Base-by-base conservation (phyloP, 2,113 vertebrate species). In the Lutjanus erythropterus region DNA sequence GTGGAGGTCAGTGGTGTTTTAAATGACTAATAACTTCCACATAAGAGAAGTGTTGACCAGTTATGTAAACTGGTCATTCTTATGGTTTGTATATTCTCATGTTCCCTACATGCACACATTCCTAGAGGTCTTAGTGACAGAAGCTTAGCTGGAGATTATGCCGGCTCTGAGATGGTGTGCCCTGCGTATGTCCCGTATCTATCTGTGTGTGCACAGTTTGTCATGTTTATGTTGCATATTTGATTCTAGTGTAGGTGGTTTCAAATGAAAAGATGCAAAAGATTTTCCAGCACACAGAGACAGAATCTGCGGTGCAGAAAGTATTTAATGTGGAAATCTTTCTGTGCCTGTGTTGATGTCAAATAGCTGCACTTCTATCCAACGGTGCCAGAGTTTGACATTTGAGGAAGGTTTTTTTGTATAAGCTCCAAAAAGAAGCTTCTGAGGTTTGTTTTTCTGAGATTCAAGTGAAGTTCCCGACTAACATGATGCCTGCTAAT, bases 111-210 rank as follows among this genome's bases (percentile, higher is more conserved):
- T 70, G 64, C 66, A 76, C 65, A 77, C 75, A 88, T 91, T 92
- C 90, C 89, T 72, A 0, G 27, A 82, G 84, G 82, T 83, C 80
- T 89, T 91, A 82, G 72, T 58, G 70, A 83, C 73, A 83, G 75
- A 70, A 71, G 86, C 75, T 88, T 86, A 89, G 66, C 75, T 33
- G 55, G 56, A 86, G 88, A 88, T 90, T 85, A 83, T 47, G 49
- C 44, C 3, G 31, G 73, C 44, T 69, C 41, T 44, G 53, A 60
- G 71, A 81, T 69, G 55, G 41, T 21, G 53, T 73, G 9, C 39
- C 35, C 6, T 71, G 23, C 37, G 39, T 39, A 10, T 35, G 0
- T 69, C 37, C 21, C 37, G 19, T 8, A n/a, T 75, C 4, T 80
- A 19, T 75, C 4, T 72, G 1, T 55, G 21, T 33, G 21, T n/a